Evolutionary conservation across 1,140 invertebrate genomes (phyloP), one percentile per base, ranked within the genome.

Genomic region (Stegodyphus mimosarum): DNA sequence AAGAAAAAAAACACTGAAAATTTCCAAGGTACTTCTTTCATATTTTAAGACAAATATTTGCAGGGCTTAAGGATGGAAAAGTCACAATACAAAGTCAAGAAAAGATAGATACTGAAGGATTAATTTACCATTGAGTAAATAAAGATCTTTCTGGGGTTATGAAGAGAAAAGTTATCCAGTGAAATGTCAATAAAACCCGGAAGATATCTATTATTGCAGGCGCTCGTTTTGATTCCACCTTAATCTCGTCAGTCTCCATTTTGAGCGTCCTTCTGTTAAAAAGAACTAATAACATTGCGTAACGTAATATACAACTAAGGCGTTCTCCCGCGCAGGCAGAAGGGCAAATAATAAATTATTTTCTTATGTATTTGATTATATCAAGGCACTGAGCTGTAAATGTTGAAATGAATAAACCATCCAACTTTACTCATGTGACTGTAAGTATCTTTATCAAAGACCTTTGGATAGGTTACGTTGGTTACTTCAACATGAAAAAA

Each of bases 31-130:
- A 70, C 15, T 72, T 80, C 15, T 63, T 80, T 80, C 69, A 80
- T 80, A 80, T 72, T 80, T 80, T 80, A 80, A 80, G 78, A 80
- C 69, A 80, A 80, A 80, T 80, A 80, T 80, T 80, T 80, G 78
- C 51, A 60, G 69, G 69, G 7, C 17, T n/a, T 5, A n/a, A 49
- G 69, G 67, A 80, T 71, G 52, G 53, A 69, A 70, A 49, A 49
- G 52, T 33, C 67, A 72, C 67, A 80, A 71, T 71, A 17, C 17
- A 10, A 11, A 77, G 55, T n/a, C 60, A 78, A 48, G 64, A 48
- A 50, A 53, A 64, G 67, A 17, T 72, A 80, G 71, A 80, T 80
- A 60, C 69, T 51, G n/a, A 69, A 60, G 63, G 67, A 80, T 72
- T 80, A 18, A 80, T 80, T 80, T 80, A 60, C 67, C 66, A 80